phyloP scores from a whole-genome alignment of 2,797 vertebrate species.

The Mus caroli region DNA sequence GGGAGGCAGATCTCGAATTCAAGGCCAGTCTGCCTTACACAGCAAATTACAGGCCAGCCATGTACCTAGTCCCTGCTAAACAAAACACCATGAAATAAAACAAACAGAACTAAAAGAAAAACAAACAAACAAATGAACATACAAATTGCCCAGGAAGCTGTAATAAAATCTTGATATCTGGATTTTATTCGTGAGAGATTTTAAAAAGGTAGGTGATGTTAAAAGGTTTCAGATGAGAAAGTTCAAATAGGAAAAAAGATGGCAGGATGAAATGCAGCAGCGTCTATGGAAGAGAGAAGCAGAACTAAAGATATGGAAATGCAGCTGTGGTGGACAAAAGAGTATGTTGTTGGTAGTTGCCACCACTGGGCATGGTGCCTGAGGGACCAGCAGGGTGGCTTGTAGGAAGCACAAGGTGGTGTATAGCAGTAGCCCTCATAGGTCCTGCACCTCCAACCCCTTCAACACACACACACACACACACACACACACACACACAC shows the following conservation, averaged over 20 bases:
- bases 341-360: neutral
- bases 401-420: neutral
- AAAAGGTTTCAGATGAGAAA: neutral
- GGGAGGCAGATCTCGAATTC: neutral
- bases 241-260: neutral
- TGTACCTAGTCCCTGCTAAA: neutral
- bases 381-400: neutral
- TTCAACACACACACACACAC: neutral
- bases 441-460: neutral
- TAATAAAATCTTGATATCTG: conserved; percentile 35
- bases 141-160: neutral
- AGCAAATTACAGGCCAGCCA: neutral
- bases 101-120: neutral
- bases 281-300: neutral
- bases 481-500: neutral
- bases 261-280: neutral
- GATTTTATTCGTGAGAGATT: neutral
- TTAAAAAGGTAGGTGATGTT: neutral
- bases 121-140: neutral
- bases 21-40: neutral
- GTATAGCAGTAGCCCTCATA: neutral
- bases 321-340: neutral
- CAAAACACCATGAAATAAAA: neutral
- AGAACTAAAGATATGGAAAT: neutral
- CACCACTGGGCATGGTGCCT: neutral